Base-by-base conservation (phyloP, 2,113 vertebrate genomes). In the Turnix velox region DNA sequence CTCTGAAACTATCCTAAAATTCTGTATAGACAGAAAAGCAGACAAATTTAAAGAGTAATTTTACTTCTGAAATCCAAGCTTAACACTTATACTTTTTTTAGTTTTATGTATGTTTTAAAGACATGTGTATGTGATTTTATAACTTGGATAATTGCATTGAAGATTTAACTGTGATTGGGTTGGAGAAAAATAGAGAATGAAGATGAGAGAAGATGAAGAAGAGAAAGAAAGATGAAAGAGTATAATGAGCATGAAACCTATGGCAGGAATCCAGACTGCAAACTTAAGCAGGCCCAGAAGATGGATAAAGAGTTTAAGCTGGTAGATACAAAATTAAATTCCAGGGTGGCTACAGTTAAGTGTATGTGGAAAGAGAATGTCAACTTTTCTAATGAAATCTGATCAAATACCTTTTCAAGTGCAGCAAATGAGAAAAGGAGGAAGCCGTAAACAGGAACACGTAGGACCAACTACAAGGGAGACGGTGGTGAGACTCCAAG, bases 51-150 rank as follows among this genome's bases (percentile, higher is more conserved):
- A 92, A 80, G 20, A 83, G 67, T 73, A 45, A 30, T 76, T 94
- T 66, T 75, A 80, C 78, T 93, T 92, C 76, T 89, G 42, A 87
- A 89, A 93, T 33, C 94, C 57, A 91, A 63, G 90, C 28, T 66
- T 87, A 18, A n/a, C 27, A 77, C 24, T 71, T 20, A 39, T 27
- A 75, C 4, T 22, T 42, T 46, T 3, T 35, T 76, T 12, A 33
- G 11, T 9, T 65, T 83, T 35, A 4, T 24, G 12, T 42, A 61
- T 27, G 4, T 33, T 33, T 77, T 37, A 17, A 18, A 35, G 28
- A 42, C 12, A 37, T 6, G 17, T 46, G 19, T 27, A 9, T n/a
- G 13, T n/a, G 37, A n/a, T 33, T 74, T 28, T 69, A 28, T 61
- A 48, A 63, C 10, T 66, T 52, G 18, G 31, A 22, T 43, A 58